A percentile compares a stretch with the other conserved stretches of the same genome.
phyloP scores from a whole-genome alignment of 2,797 vertebrate genomes.

The Dermochelys coriacea region DNA sequence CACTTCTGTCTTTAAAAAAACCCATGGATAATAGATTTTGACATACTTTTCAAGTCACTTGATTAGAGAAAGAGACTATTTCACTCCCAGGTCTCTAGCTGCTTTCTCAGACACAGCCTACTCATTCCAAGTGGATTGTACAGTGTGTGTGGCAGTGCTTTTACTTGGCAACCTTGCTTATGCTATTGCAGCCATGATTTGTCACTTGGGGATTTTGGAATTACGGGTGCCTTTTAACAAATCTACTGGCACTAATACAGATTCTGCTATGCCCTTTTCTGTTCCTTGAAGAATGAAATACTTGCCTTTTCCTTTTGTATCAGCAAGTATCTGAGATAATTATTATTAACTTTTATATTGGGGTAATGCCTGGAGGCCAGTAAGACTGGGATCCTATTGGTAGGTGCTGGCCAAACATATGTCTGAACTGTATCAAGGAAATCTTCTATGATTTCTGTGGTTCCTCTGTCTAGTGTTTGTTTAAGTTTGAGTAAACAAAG shows the following conservation, averaged over 20 bases:
- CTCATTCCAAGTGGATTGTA: background rate
- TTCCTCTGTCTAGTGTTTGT: background rate
- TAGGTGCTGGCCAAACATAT: slow-evolving; percentile 8
- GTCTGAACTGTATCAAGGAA: background rate
- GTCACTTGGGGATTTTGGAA: background rate
- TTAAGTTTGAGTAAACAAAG: background rate
- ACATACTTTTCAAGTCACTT: background rate
- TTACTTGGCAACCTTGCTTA: slow-evolving; percentile 6
- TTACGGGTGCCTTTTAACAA: background rate
- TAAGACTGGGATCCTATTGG: background rate
- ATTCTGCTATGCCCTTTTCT: background rate
- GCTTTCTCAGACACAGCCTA: background rate
- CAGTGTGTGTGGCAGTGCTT: background rate
- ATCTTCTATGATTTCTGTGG: background rate
- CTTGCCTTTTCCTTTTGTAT: slow-evolving; percentile 24
- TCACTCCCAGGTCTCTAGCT: background rate
- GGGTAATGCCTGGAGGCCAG: background rate
- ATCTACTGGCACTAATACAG: background rate
- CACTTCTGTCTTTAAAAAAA: background rate
- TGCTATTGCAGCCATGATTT: background rate
- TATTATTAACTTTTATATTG: slow-evolving; percentile 24
- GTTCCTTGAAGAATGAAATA: background rate
- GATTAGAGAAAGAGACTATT: background rate
- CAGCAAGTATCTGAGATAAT: slow-evolving; percentile 42
- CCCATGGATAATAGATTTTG: background rate